Evolutionary conservation across 2,888 invertebrate species (phyloP).

Genomic region (Amorpha juglandis): DNA sequence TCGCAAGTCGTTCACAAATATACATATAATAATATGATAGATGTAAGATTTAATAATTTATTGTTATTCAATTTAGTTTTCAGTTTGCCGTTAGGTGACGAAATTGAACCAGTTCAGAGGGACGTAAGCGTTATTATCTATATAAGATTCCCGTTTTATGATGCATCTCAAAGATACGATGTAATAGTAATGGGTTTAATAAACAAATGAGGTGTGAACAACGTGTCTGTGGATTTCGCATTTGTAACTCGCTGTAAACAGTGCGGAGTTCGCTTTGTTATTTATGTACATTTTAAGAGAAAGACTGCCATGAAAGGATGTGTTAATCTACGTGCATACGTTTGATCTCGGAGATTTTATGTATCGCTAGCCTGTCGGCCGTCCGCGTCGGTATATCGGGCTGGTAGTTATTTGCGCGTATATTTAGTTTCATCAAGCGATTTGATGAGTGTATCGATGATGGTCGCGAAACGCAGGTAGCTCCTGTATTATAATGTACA

Average conservation of each 20-base stretch:
- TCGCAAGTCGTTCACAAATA: constrained; percentile 79
- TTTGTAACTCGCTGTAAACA: constrained; percentile 53
- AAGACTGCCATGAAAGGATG: constrained; percentile 79
- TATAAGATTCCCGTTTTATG: constrained; percentile 66
- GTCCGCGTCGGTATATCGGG: constrained; percentile 54
- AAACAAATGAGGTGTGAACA: constrained; percentile 71
- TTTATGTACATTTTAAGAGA: constrained; percentile 82
- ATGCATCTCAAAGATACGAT: constrained; percentile 63
- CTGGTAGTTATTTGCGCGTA: constrained; percentile 62
- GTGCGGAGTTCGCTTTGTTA: constrained; percentile 74
- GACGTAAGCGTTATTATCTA: constrained; percentile 83
- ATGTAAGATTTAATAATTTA: constrained; percentile 84
- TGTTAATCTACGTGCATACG: constrained; percentile 68
- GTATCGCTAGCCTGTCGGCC: constrained; percentile 66
- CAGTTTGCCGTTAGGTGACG: constrained; percentile 81
- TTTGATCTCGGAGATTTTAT: constrained; percentile 78
- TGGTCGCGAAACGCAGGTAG: constrained; percentile 74
- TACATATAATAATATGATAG: constrained; percentile 78
- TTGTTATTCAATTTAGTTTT: constrained; percentile 83
- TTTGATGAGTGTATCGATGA: constrained; percentile 61
- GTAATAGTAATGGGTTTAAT: constrained; percentile 66
- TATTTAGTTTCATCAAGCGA: constrained; percentile 63
- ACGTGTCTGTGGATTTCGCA: constrained; percentile 71
- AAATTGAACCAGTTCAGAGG: constrained; percentile 82
- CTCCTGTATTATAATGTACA: constrained; percentile 82